Conservation (phyloP, 2,113 vertebrate genomes). For the Herpailurus yagouaroundi region DNA sequence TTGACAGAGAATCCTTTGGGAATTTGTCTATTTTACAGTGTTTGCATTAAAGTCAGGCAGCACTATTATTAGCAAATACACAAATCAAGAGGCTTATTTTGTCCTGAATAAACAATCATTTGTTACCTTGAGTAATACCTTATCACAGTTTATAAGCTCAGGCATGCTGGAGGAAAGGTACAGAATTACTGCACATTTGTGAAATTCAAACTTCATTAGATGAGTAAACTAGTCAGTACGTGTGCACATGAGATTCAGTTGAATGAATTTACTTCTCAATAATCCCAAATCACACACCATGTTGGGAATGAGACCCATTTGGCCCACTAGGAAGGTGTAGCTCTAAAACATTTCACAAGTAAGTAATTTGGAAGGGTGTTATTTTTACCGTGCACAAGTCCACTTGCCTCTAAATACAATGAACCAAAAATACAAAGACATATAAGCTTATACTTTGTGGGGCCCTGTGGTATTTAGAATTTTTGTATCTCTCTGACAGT, state of each 20-base stretch:
- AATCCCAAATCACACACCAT: background rate
- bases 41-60: background rate
- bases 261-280: background rate
- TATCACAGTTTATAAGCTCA: background rate
- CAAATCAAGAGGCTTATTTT: conserved; percentile 8
- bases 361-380: background rate
- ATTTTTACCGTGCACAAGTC: background rate
- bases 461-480: background rate
- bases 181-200: background rate
- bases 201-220: background rate
- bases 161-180: background rate
- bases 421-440: background rate
- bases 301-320: background rate
- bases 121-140: background rate
- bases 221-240: background rate
- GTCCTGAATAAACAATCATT: background rate
- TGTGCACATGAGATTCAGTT: background rate
- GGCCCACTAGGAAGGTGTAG: background rate
- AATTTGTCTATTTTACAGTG: background rate
- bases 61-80: background rate
- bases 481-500: conserved; percentile 5
- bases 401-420: background rate
- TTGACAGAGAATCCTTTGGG: background rate
- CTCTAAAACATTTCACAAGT: background rate
- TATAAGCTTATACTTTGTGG: background rate